Evolutionary conservation across 1,140 invertebrate species (phyloP).

Genomic region (Anoplophora glabripennis): DNA sequence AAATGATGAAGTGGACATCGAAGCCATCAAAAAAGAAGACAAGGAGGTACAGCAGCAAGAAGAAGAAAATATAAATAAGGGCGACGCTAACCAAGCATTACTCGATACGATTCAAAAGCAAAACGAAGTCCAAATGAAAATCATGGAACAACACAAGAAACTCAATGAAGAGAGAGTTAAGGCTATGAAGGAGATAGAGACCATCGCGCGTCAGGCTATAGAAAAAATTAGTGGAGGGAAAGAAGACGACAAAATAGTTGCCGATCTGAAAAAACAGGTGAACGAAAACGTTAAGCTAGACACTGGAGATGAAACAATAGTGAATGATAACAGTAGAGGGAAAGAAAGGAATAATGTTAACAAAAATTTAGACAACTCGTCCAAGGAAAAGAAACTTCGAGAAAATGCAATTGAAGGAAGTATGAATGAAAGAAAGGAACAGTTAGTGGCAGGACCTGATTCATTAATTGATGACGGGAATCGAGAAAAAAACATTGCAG

Average conservation of each 20-base stretch:
- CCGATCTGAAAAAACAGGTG: constrained; percentile 23
- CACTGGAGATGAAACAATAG: background rate
- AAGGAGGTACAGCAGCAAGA: constrained; percentile 50
- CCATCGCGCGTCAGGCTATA: constrained; percentile 40
- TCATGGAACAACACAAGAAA: constrained; percentile 53
- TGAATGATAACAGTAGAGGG: background rate
- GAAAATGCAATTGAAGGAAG: background rate
- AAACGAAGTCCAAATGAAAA: constrained; percentile 53
- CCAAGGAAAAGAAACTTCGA: background rate
- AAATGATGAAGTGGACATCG: constrained; percentile 44
- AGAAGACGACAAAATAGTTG: constrained; percentile 27
- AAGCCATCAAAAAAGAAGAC: constrained; percentile 56
- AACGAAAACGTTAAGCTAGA: constrained; percentile 16
- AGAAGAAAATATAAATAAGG: constrained; percentile 45
- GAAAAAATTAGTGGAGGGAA: constrained; percentile 38
- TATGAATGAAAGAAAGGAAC: background rate
- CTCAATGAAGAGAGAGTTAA: constrained; percentile 37
- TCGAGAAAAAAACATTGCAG: too few species aligned
- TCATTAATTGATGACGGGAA: background rate
- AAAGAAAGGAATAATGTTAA: background rate
- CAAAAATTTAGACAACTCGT: background rate
- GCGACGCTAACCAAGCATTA: constrained; percentile 50
- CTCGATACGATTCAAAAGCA: constrained; percentile 57
- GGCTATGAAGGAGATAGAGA: constrained; percentile 41
- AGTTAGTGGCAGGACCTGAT: background rate